phyloP scores from a whole-genome alignment of 23 tunicate species.

The Trididemnum miniatum region DNA sequence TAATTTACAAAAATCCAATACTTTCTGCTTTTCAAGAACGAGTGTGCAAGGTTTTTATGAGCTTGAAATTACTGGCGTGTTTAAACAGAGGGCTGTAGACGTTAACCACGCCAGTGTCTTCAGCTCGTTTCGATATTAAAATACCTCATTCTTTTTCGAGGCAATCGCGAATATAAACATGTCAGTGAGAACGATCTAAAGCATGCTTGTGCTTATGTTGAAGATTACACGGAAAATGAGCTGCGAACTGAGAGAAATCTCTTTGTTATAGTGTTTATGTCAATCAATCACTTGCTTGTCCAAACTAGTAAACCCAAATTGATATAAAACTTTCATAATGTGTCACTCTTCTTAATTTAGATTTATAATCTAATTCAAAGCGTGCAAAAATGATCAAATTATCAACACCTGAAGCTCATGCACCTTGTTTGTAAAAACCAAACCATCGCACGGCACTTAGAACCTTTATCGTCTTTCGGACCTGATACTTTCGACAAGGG shows the following conservation, averaged over 20 bases:
- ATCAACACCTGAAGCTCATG: no score
- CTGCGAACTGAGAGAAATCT: background rate
- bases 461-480: no score
- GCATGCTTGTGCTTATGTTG: conserved; percentile 13
- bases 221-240: conserved; percentile 23
- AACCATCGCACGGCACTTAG: no score
- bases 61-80: background rate
- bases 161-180: background rate
- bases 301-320: background rate
- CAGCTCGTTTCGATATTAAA: background rate
- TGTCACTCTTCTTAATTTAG: background rate
- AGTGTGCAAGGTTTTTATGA: no score
- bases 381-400: no score
- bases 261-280: conserved; percentile 23
- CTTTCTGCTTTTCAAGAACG: no score
- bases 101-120: no score
- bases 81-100: background rate
- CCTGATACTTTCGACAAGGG: no score
- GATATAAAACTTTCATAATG: background rate
- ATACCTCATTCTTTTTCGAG: background rate
- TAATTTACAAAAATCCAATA: no score
- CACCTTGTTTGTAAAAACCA: no score
- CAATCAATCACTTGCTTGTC: conserved; percentile 6
- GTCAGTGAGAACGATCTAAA: no score
- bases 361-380: background rate